These are phyloP conservation scores for Ctenodactylus gundi DNA, from an alignment of 2,113 vertebrate genomes.

Conservation along the genomic window DNA sequence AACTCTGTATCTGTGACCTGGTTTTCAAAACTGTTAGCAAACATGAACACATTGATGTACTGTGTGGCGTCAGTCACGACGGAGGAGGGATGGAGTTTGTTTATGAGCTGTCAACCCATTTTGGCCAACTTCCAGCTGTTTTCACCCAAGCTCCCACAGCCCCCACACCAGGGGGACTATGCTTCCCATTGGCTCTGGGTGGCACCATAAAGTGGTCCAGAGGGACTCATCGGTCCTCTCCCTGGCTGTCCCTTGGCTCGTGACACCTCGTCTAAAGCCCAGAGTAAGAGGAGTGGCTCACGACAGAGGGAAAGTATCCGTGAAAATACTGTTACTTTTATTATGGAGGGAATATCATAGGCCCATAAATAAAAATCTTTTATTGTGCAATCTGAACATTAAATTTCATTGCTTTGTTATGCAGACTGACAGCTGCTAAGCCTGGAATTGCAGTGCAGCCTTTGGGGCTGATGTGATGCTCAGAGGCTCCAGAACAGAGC, in stretches of 20 bases:
- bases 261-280: background rate
- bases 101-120: background rate
- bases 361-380: slow-evolving; percentile 58
- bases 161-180: fast-evolving
- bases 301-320: background rate
- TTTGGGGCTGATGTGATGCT: background rate
- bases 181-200: fast-evolving
- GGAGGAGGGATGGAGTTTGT: background rate
- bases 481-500: background rate
- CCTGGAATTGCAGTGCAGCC: background rate
- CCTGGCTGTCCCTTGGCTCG: background rate
- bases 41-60: background rate
- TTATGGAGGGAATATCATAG: slow-evolving; percentile 9
- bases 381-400: slow-evolving; percentile 40
- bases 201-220: background rate
- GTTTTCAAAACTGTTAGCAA: background rate
- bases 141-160: background rate
- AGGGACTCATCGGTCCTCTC: background rate
- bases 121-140: background rate
- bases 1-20: background rate
- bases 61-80: background rate
- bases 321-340: slow-evolving; percentile 42
- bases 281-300: background rate
- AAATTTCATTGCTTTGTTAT: slow-evolving; percentile 43
- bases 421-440: background rate